Evolutionary conservation across 2,888 invertebrate species (phyloP), one percentile per base, ranked within the genome.

Genomic region (Mythimna pallens): DNA sequence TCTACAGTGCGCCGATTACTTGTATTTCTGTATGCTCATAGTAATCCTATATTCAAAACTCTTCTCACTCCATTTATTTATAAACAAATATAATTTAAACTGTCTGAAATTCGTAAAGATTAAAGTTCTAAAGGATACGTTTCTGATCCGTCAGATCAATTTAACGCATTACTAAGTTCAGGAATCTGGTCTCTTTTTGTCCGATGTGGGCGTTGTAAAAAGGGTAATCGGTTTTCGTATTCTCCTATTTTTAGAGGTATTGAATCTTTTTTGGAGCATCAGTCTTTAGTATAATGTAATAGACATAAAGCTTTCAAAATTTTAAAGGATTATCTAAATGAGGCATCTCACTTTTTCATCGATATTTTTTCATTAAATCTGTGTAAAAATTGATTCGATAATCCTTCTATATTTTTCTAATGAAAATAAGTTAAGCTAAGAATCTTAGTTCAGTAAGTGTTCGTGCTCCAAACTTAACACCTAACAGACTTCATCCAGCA

Each of bases 121-220:
- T 43, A 14, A 59, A 43, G 30, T 20, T 57, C 36, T 54, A 59
- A 65, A 65, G n/a, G 52, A 76, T 58, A 63, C 52, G 34, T 71
- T 70, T 80, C 57, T 59, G 73, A 70, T 70, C 57, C 69, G 40
- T 65, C 64, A 65, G 66, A 64, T 62, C 73, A 82, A 83, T 84
- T 79, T 82, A 70, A 79, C 69, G 82, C 79, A 70, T 82, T 76
- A 66, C 76, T 79, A 76, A 76, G 64, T 79, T 76, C 57, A 65
- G 73, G 76, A 82, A 79, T 84, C 73, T 64, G 55, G 34, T 82
- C 55, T 71, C 63, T 73, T 84, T 82, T 79, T 76, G 68, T 74
- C 64, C 25, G 67, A 40, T 54, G 78, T 34, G 14, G n/a, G 25
- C 70, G 55, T 78, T 71, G 78, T 74, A 67, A 81, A 83, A 66